phyloP scores from a whole-genome alignment of 2,797 vertebrate genomes.

The Helostoma temminkii region DNA sequence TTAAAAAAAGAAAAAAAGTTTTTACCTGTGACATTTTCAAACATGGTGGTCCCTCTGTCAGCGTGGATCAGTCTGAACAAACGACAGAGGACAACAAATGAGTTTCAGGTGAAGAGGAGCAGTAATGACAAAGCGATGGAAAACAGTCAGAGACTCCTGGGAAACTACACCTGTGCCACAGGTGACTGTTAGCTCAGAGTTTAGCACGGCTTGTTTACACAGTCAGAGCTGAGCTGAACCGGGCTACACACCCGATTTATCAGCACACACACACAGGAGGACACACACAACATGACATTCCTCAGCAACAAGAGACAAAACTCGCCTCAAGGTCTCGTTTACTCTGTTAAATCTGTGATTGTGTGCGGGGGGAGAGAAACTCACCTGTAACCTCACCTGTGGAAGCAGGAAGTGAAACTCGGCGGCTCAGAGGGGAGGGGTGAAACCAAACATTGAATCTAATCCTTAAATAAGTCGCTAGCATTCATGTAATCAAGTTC shows the following conservation, averaged over 20 bases:
- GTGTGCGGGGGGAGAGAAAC: not conserved
- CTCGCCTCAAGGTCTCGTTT: not conserved
- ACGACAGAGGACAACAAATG: not conserved
- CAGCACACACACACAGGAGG: not conserved
- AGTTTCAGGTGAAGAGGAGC: too few species aligned
- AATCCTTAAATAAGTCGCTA: not conserved
- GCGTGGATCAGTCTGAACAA: slow-evolving; percentile 39
- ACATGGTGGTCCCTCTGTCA: slow-evolving; percentile 69
- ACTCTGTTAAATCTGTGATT: not conserved
- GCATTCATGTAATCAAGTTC: not conserved
- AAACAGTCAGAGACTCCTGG: too few species aligned
- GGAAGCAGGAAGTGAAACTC: slow-evolving; percentile 78
- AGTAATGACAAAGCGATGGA: too few species aligned
- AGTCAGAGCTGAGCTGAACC: not conserved
- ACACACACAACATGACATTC: not conserved
- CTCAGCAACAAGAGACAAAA: not conserved
- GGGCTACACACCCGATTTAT: not conserved
- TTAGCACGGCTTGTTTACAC: slow-evolving; percentile 8
- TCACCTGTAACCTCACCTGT: slow-evolving; percentile 69
- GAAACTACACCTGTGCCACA: slow-evolving; percentile 7
- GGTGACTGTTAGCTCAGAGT: slow-evolving; percentile 1
- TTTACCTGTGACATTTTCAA: slow-evolving; percentile 84
- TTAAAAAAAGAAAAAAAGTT: too few species aligned
- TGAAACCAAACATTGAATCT: not conserved
- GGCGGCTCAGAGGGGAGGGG: not conserved